phyloP scores from a whole-genome alignment of 2,797 vertebrate genomes.

The Amphiprion clarkii region DNA sequence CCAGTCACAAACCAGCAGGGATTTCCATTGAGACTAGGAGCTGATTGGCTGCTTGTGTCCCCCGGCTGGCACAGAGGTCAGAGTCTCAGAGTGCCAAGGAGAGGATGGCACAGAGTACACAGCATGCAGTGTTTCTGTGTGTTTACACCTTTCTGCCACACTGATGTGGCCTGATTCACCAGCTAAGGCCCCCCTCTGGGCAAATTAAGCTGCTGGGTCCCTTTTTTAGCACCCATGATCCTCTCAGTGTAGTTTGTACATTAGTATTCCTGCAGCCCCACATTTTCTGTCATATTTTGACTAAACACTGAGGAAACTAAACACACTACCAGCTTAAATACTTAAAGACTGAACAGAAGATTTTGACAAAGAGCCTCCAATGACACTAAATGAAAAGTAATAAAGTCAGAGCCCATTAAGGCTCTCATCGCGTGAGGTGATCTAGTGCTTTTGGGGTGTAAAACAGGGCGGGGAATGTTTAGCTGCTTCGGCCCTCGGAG shows the following conservation, averaged over 20 bases:
- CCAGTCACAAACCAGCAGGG: conserved; percentile 59
- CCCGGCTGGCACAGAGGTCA: conserved; percentile 15
- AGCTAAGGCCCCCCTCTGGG: background rate
- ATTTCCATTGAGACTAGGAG: conserved; percentile 46
- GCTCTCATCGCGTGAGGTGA: background rate
- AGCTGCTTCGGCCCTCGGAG: background rate
- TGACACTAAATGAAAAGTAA: background rate
- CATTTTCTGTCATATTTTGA: too few relatives aligned
- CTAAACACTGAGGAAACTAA: too few relatives aligned
- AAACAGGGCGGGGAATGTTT: background rate
- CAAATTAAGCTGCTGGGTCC: background rate
- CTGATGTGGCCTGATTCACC: background rate
- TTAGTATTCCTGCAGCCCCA: too few relatives aligned
- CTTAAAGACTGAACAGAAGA: background rate
- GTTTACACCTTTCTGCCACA: background rate
- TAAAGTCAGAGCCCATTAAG: background rate
- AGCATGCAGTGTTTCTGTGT: background rate
- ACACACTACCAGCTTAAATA: background rate
- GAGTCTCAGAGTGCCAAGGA: conserved; percentile 31
- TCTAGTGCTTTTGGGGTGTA: background rate
- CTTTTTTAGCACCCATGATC: conserved; percentile 1
- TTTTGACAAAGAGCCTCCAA: background rate
- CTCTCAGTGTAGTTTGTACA: background rate
- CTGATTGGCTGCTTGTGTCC: conserved; percentile 49
- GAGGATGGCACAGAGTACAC: conserved; percentile 12